Evolutionary conservation across 2,888 invertebrate genomes (phyloP).

Genomic region (Ernsta delagoae): DNA sequence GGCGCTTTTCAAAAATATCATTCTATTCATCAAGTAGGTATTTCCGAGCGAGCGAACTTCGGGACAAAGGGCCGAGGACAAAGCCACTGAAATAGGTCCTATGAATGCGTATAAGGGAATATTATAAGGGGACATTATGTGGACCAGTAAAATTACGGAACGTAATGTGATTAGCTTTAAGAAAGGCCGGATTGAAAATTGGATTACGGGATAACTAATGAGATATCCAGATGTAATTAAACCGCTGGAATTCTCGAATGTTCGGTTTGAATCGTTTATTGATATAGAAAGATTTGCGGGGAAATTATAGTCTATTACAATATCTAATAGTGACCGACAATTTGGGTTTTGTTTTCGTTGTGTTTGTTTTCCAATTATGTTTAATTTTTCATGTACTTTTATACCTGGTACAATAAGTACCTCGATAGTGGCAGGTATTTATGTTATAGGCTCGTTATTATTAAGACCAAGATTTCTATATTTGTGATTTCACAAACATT

Average conservation of each 20-base stretch:
- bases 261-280: background rate
- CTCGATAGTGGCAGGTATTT: no score
- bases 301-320: no score
- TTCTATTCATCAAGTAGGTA: slow-evolving; percentile 41
- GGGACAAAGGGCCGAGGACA: slow-evolving; percentile 52
- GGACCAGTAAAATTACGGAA: slow-evolving; percentile 41
- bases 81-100: slow-evolving; percentile 48
- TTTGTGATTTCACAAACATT: no score
- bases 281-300: no score
- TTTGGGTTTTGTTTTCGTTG: no score
- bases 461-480: no score
- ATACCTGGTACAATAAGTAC: no score
- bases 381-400: no score
- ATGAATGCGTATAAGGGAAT: slow-evolving; percentile 46
- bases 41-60: slow-evolving; percentile 49
- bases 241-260: background rate
- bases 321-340: no score
- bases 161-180: slow-evolving; percentile 42
- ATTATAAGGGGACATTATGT: slow-evolving; percentile 42
- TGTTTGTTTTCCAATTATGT: no score
- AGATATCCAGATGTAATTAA: slow-evolving; percentile 6
- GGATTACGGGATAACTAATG: slow-evolving; percentile 19
- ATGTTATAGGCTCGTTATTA: no score
- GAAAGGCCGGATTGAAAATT: slow-evolving; percentile 33
- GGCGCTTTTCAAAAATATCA: slow-evolving; percentile 33